Evolutionary conservation across 2,888 invertebrate species (phyloP), one percentile per base, ranked within the genome.

Genomic region (Boloria euphrosyne): DNA sequence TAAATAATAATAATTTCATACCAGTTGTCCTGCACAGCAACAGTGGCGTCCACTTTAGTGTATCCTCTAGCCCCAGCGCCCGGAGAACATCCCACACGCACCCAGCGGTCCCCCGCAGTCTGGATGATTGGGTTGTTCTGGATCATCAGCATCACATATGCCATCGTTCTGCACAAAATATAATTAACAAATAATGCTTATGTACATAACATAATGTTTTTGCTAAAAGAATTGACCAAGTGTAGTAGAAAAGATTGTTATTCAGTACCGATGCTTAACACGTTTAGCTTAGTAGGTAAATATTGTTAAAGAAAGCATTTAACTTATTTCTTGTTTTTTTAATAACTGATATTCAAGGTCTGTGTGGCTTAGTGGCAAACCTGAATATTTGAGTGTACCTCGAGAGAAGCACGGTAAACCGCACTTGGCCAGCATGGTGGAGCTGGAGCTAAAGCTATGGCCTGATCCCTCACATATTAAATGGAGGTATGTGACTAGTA

Each of bases 81-180:
- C 1, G 95, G 93, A n/a, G 96, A 94, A 78, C 97, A 97, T 0
- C 96, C 96, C 5, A 96, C 95, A 75, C 95, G 95, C 66, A 97
- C 94, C 75, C 96, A 94, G 66, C 97, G 94, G 86, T 97, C 97
- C 0, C 96, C 96, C 67, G 96, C 95, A 16, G 96, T 95, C 85
- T 97, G 97, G 67, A 97, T 96, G 73, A 97, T 94, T 0, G 95
- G 94, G 86, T 97, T 97, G 84, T 96, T 96, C 83, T 97, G 97
- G 61, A 97, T 93, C 77, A 97, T 95, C 75, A 97, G 93, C 78
- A 96, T 94, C 27, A 95, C 95, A 78, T 95, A 95, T 52, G 96
- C 94, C 78, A 96, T 93, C 3, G 95, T 96, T 78, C 96, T 96
- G 65, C 38, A 38, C 14, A 46, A 66, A 62, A 38, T 49, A 49